phyloP scores from a whole-genome alignment of 2,888 invertebrate genomes.

The Trypoxylon attenuatum region DNA sequence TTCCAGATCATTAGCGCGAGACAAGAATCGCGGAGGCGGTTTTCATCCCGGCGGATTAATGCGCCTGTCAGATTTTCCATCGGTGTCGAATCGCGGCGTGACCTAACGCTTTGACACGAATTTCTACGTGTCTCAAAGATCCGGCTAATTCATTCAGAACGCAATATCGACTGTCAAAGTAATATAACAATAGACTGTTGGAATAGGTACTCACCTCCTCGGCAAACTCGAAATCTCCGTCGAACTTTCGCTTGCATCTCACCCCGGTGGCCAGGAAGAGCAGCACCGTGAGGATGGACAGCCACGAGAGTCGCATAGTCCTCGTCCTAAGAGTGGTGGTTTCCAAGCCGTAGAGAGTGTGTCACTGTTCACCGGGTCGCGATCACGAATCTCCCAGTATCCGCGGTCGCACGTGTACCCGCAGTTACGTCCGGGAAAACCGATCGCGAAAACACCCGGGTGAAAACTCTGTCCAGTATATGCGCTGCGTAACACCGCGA shows the following conservation, averaged over 20 bases:
- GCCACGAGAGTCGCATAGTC: constrained; percentile 74
- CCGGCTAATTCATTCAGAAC: too few relatives aligned
- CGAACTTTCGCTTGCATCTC: constrained; percentile 82
- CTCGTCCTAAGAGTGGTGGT: constrained; percentile 16
- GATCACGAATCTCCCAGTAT: too few relatives aligned
- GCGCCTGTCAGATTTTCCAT: background rate
- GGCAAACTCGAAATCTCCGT: constrained; percentile 86
- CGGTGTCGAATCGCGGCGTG: background rate
- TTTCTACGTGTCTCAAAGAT: too few relatives aligned
- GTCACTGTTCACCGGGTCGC: constrained; percentile 27
- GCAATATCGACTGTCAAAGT: too few relatives aligned
- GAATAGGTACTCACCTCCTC: constrained; percentile 84
- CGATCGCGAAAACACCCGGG: background rate
- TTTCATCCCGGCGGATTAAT: constrained; percentile 1
- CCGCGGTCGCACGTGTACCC: constrained; percentile 28
- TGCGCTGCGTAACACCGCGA: constrained; percentile 11
- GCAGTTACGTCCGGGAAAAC: background rate
- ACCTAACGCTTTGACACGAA: too few relatives aligned
- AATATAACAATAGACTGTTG: too few relatives aligned
- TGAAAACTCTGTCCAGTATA: too few relatives aligned
- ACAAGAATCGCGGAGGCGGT: background rate
- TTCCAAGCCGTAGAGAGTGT: constrained; percentile 13
- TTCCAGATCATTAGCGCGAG: constrained; percentile 3
- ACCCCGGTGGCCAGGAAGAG: constrained; percentile 48
- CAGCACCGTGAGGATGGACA: constrained; percentile 71